Base-by-base conservation (phyloP, 1,140 invertebrate genomes). In the Paraescarpia echinospica region DNA sequence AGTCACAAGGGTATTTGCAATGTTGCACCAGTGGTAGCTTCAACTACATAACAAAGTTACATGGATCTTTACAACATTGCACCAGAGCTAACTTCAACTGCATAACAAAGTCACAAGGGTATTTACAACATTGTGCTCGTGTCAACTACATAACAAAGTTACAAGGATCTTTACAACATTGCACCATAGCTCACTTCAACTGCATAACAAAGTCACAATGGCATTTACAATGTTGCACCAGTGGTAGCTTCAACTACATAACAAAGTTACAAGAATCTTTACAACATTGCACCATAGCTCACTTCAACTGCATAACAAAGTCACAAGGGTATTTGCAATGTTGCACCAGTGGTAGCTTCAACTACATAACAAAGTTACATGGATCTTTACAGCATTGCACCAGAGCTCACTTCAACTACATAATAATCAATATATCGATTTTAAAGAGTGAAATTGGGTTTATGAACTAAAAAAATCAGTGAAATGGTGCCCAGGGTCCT, bases 281-380 rank as follows among this genome's bases (percentile, higher is more conserved):
- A 31, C 22, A 77, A 77, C 95, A 99, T 99, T 31, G 96, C 96
- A 59, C 98, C 98, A 34, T 97, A 96, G 92, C 97, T 96, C 35
- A 97, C 98, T 51, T 89, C n/a, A 93, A 92, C n/a, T 77, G 33
- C 59, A 77, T 77, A 77, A 77, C 59, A 77, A 77, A 77, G 59
- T 77, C 14, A 77, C 27, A 12, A 77, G 2, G 27, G 22, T 22
- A 77, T 51, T 77, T 4, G 22, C 27, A 77, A 77, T 2, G 4
- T 14, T 31, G 22, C 22, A 2, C 4, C 2, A 2, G 22, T 77
- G 27, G n/a, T n/a, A n/a, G n/a, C n/a, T n/a, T 41, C 41, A 41
- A 41, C 41, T 41, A 12, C 41, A 41, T 41, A 41, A 41, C 59
- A 77, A 77, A 77, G 59, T 77, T 18, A 27, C 27, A 27, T 18